Evolutionary conservation across 2,797 vertebrate species (phyloP).

Genomic region (Hippocampus kuda): DNA sequence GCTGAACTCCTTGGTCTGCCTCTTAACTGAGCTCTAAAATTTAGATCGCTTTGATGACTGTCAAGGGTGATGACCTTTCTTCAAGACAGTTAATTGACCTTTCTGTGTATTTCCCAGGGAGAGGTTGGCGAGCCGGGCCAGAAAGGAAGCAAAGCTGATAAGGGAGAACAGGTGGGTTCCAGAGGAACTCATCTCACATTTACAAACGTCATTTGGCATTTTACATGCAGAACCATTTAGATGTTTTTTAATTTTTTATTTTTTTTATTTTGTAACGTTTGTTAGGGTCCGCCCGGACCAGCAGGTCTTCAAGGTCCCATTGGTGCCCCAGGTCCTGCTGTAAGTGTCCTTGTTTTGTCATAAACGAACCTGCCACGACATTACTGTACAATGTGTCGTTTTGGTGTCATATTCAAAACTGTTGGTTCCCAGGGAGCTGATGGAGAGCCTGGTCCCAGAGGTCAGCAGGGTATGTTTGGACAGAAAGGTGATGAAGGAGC

Average conservation of each 20-base stretch:
- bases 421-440: slow-evolving; percentile 76
- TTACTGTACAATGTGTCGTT: too few species aligned
- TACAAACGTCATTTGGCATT: neutral
- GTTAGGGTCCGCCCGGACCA: slow-evolving; percentile 90
- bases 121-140: slow-evolving; percentile 96
- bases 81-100: slow-evolving; percentile 8
- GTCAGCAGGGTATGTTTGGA: slow-evolving; percentile 98
- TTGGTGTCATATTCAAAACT: neutral
- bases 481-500: slow-evolving; percentile 97
- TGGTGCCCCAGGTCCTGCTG: slow-evolving; percentile 94
- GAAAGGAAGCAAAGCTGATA: slow-evolving; percentile 96
- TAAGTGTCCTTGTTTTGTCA: slow-evolving; percentile 62
- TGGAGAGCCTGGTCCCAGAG: slow-evolving; percentile 92
- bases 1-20: neutral
- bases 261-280: slow-evolving; percentile 13
- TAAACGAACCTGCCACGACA: neutral
- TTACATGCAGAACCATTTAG: neutral
- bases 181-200: neutral
- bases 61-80: slow-evolving; percentile 8
- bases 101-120: slow-evolving; percentile 69
- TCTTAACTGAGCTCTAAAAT: neutral
- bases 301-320: slow-evolving; percentile 91
- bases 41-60: neutral
- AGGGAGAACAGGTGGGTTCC: slow-evolving; percentile 83
- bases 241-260: neutral